Base-by-base conservation (phyloP, 2,113 vertebrate genomes). In the Periophthalmodon schlosseri region DNA sequence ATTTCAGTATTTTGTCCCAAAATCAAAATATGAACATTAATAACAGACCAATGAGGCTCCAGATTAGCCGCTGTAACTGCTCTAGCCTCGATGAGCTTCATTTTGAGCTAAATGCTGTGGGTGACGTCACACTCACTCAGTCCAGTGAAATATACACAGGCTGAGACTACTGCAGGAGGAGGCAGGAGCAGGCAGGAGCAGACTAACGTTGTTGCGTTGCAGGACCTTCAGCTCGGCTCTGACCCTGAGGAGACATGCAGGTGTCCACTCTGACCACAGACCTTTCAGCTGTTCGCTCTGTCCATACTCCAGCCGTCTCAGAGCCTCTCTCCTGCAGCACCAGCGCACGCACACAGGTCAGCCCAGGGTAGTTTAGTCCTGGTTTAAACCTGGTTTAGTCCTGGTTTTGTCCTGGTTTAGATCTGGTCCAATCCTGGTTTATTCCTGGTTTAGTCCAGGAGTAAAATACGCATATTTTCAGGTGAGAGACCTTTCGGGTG, bases 401-500 rank as follows among this genome's bases (percentile, higher is more conserved):
- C 13, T 16, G 8, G 8, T 16, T 13, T 6, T 18, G 39, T 44
- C 39, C 49, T 16, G 15, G 5, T 18, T 18, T 18, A 52, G 49
- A 6, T 12, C 49, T 16, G 49, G 2, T 14, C 14, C 15, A 50
- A 12, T 4, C 49, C 49, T 6, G 15, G 18, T 18, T 52, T 18
- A 52, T 15, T 1, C 18, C 49, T 18, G 14, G 3, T 15, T 2
- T 52, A 52, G 5, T 5, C 49, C 50, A n/a, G n/a, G n/a, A n/a
- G n/a, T n/a, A n/a, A n/a, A n/a, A n/a, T n/a, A n/a, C n/a, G n/a
- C n/a, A n/a, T n/a, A n/a, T n/a, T 20, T 12, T 44, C 89, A 93
- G 95, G 94, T 5, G 72, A 95, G 82, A 94, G 91, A 64, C 91
- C 92, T 0, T 92, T 89, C 85, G 91, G 81, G 64, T 93, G 89